Base-by-base conservation (phyloP, 2,888 invertebrate genomes). In the Trachelus troglodyta region DNA sequence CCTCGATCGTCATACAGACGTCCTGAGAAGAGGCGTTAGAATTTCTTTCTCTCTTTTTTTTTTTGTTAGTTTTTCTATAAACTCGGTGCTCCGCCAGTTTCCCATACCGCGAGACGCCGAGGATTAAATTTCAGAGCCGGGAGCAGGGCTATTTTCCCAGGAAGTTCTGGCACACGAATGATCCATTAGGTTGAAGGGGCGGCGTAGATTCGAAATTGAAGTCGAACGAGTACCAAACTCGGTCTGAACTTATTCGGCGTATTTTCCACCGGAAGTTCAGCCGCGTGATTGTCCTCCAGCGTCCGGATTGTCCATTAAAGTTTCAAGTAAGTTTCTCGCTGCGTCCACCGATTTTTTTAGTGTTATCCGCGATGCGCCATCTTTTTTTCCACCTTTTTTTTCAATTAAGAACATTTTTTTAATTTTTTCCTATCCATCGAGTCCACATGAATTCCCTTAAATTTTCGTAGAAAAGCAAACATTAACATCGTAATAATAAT, bases 301-400 rank as follows among this genome's bases (percentile, higher is more conserved):
- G 75, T 85, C 84, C 80, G 85, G 83, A 87, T 87, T 85, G 87
- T 87, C 88, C 89, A 86, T 89, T 87, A 87, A 88, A 89, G 85
- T 90, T 88, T 86, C 81, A 75, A 83, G 82, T 84, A 85, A 87
- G 85, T 87, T 86, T 83, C 83, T 34, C 30, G 74, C 34, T 34
- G 71, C 31, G 71, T 31, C 71, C 71, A 23, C 12, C 23, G 12
- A 15, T 34, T 31, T 71, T 30, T 71, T 71, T 11, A 15, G 12
- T 34, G 71, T 30, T 71, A 31, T 34, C 31, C 71, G 31, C 30
- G 3, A 3, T 34, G 31, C 31, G 71, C 71, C 71, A 23, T 33
- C 31, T 71, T 34, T 34, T 12, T 34, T n/a, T 15, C 12, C 1
- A 23, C 71, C 3, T 71, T 71, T 12, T 31, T 33, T 71, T 33